phyloP scores from a whole-genome alignment of 2,113 vertebrate species.

The Nesoenas mayeri region DNA sequence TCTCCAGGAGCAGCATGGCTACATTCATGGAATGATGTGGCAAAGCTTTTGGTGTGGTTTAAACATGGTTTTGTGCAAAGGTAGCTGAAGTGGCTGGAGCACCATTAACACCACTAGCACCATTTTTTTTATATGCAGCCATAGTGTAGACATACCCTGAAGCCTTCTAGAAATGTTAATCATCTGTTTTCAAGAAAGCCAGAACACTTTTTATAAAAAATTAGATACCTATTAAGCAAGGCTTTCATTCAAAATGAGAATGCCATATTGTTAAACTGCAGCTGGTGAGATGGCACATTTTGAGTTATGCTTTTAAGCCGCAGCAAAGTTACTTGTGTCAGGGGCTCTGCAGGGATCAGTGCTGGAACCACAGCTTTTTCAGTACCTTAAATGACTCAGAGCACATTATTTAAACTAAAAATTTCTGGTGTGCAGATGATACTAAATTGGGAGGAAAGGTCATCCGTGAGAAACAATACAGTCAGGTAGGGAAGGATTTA shows the following conservation, averaged over 20 bases:
- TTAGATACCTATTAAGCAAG: neutral
- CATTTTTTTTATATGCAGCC: neutral
- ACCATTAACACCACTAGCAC: too few species aligned
- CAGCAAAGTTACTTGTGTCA: conserved; percentile 38
- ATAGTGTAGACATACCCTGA: neutral
- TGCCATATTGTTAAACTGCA: neutral
- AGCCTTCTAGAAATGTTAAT: neutral
- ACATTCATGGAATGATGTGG: neutral
- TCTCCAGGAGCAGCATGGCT: neutral
- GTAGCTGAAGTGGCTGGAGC: neutral
- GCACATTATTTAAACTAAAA: conserved; percentile 70
- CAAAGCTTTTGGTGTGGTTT: neutral
- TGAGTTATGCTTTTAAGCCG: neutral
- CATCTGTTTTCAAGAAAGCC: neutral
- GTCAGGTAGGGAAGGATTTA: conserved; percentile 75
- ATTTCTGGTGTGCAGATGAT: conserved; percentile 69
- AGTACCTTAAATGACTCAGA: conserved; percentile 64
- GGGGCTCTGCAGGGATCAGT: conserved; percentile 47
- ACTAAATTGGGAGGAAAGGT: conserved; percentile 81
- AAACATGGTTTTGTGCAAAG: neutral
- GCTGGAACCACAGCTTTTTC: conserved; percentile 47
- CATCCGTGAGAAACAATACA: conserved; percentile 75
- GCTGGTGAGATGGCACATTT: neutral
- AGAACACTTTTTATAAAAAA: neutral
- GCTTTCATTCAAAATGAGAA: neutral